Percentiles rank a stretch among this genome's conserved stretches.
Evolutionary conservation across 2,797 vertebrate genomes (phyloP).

Genomic region (Rhyacichthys aspro): DNA sequence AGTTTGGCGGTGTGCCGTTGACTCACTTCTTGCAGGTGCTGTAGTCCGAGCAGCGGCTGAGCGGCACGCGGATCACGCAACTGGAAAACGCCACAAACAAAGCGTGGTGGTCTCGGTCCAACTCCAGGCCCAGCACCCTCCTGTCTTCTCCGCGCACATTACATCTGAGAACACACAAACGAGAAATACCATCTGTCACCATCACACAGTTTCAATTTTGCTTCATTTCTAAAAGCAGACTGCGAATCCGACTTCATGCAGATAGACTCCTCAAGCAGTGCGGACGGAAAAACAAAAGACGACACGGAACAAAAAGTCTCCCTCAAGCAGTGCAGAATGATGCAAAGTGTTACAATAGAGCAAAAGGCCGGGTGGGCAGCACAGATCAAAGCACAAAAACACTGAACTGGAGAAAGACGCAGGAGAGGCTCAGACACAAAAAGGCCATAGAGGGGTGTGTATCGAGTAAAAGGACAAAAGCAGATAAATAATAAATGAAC

Average conservation of each 20-base stretch:
- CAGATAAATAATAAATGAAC: background rate
- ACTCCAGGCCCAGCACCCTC: slow-evolving; percentile 84
- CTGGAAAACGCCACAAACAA: slow-evolving; percentile 90
- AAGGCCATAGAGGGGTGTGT: slow-evolving; percentile 1
- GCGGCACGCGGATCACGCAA: slow-evolving; percentile 86
- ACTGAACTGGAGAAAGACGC: slow-evolving; percentile 8
- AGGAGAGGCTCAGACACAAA: background rate
- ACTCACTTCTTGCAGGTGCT: slow-evolving; percentile 87
- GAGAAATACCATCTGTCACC: background rate
- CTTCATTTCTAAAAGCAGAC: slow-evolving; percentile 25
- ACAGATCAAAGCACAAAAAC: slow-evolving; percentile 39
- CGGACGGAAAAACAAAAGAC: slow-evolving; percentile 45
- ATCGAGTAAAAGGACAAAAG: slow-evolving; percentile 10
- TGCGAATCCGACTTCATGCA: slow-evolving; percentile 20
- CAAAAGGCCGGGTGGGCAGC: slow-evolving; percentile 46
- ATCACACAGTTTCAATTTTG: background rate
- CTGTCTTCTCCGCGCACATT: slow-evolving; percentile 81
- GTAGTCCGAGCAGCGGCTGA: slow-evolving; percentile 86
- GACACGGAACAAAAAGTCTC: slow-evolving; percentile 18
- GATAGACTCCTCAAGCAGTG: slow-evolving; percentile 38
- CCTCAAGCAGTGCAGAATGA: slow-evolving; percentile 54
- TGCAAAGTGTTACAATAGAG: slow-evolving; percentile 61
- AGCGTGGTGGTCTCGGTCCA: slow-evolving; percentile 87
- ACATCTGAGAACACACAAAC: slow-evolving; percentile 76
- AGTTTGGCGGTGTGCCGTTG: background rate